Percentiles rank a stretch among this genome's conserved stretches.
phyloP scores from a whole-genome alignment of 2,888 invertebrate genomes.

The Macaria liturata region DNA sequence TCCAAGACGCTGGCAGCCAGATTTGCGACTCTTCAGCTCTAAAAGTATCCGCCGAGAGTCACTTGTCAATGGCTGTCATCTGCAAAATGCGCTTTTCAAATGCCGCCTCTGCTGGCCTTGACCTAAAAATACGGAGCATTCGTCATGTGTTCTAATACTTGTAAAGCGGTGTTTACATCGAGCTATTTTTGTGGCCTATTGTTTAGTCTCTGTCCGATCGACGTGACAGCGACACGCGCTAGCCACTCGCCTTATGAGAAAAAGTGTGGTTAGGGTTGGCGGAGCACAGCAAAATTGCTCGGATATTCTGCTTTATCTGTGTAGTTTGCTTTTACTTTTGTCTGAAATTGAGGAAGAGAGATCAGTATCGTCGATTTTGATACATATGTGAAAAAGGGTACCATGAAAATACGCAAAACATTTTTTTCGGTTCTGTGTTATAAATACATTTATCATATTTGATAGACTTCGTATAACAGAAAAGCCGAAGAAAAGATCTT shows the following conservation, averaged over 20 bases:
- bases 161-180: conserved; percentile 13
- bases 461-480: too few species aligned
- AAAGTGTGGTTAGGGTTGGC: neutral
- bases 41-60: conserved; percentile 21
- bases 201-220: conserved; percentile 11
- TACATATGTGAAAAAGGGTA: too few species aligned
- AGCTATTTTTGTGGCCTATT: conserved; percentile 14
- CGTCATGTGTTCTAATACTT: conserved; percentile 12
- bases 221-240: neutral
- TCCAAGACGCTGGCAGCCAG: conserved; percentile 7
- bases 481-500: too few species aligned
- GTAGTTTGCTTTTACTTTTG: neutral
- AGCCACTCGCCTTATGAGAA: conserved; percentile 10
- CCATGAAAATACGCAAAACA: too few species aligned
- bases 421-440: too few species aligned
- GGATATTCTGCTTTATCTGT: neutral
- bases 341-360: too few species aligned
- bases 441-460: too few species aligned
- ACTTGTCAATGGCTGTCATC: conserved; percentile 26
- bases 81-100: conserved; percentile 31
- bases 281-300: too few species aligned
- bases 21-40: conserved; percentile 16
- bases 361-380: too few species aligned
- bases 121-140: conserved; percentile 67
- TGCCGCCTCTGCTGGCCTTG: conserved; percentile 57